These are phyloP conservation scores for Lasaia peninsularis DNA, from an alignment of 1,140 invertebrate species.

Conservation along the genomic window DNA sequence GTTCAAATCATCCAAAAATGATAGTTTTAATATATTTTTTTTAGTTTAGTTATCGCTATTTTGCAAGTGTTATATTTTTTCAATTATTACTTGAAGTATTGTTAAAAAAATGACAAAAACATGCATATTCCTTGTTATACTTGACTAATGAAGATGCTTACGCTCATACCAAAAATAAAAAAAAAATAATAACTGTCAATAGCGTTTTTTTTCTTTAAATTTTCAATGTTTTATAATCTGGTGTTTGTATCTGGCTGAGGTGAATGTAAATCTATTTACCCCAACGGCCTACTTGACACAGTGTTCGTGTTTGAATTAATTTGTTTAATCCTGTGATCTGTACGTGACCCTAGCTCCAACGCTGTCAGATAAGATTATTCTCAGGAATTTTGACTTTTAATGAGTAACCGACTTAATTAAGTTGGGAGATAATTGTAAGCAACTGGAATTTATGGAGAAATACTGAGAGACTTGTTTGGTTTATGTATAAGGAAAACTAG, in stretches of 20 bases:
- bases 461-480: too few species aligned
- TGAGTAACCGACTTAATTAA: slow-evolving; percentile 4
- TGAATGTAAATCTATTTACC: slow-evolving; percentile 8
- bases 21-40: too few species aligned
- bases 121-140: too few species aligned
- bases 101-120: too few species aligned
- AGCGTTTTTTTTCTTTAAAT: not conserved
- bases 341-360: not conserved
- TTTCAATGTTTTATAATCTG: too few species aligned
- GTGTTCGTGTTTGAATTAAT: slow-evolving; percentile 4
- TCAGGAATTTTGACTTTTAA: slow-evolving; percentile 4
- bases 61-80: too few species aligned
- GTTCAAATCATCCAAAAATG: too few species aligned
- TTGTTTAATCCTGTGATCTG: slow-evolving; percentile 3
- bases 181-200: not conserved
- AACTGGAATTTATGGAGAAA: too few species aligned
- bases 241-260: not conserved
- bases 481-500: too few species aligned
- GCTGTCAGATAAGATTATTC: slow-evolving; percentile 6
- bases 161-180: not conserved
- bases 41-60: too few species aligned
- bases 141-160: too few species aligned
- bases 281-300: not conserved
- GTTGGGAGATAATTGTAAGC: not conserved
- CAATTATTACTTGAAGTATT: too few species aligned